Evolutionary conservation across 2,113 vertebrate genomes (phyloP), one percentile per base, ranked within the genome.

Genomic region (Sula dactylatra): DNA sequence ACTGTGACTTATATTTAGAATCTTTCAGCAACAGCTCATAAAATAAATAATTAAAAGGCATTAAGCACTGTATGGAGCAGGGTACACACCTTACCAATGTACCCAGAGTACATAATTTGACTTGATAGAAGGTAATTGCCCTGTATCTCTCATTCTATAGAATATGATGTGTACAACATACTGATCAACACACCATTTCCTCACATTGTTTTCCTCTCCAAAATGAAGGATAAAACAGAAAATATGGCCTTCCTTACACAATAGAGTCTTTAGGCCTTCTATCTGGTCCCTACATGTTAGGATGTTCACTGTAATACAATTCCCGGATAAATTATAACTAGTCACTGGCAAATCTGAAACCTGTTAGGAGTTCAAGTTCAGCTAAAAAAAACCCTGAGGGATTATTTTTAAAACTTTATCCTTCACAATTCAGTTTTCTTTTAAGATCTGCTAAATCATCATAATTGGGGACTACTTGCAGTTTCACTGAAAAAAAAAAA

Each of bases 261-360:
- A 94, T 87, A 72, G 90, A 58, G 36, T 6, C 74, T 82, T 85
- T 25, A 82, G 66, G 70, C 90, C 93, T 94, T 97, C 81, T 95
- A 90, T 96, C 95, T 97, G 78, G 66, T 91, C 89, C 82, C 67
- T 94, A 73, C 66, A 83, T 1, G 1, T 87, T 91, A 70, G 87
- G 95, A 91, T 81, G 90, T 93, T 83, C 86, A 1, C 47, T n/a
- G 52, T 31, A 96, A 73, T 49, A 96, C 93, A 95, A 96, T 96
- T 97, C 88, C 96, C 91, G 86, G 95, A 93, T 96, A 97, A 97
- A 94, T 95, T 66, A 73, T 87, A 94, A 95, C 4, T 56, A 77
- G 42, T 32, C 25, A 77, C 91, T 86, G 74, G 87, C 81, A 94
- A 95, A 94, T 83, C 82, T 88, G 71, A 95, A 93, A 83, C 31